Base-by-base conservation (phyloP, 2,113 vertebrate genomes). In the Ranitomeya variabilis region DNA sequence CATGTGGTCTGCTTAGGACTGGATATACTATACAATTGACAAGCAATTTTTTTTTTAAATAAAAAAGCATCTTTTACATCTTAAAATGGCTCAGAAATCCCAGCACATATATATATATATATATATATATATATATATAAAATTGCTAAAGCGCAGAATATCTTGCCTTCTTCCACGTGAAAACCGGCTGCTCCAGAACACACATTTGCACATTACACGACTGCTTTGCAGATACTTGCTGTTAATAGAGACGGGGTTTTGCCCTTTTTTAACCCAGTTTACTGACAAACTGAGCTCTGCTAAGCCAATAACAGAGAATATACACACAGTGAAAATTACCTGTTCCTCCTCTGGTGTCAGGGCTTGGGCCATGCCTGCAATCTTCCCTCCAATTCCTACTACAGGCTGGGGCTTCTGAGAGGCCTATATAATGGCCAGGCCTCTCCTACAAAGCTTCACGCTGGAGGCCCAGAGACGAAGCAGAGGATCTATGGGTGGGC, bases 291-390 rank as follows among this genome's bases (percentile, higher is more conserved):
- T n/a, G 0, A 21, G 52, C 52, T 15, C 52, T 2, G 54, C 51
- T 23, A 31, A 18, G 4, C 31, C 23, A 10, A 60, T 3, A 81
- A 19, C 19, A 23, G 14, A 59, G 23, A 60, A 7, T 60, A 26
- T 60, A n/a, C 3, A 59, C 23, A 55, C 78, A 60, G 12, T 2
- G 5, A 7, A 76, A 45, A 67, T 89, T 93, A 95, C 95, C 95
- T 94, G 95, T 92, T 95, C 95, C 91, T 95, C 95, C 90, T 95
- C 95, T 31, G 92, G 92, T 91, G 93, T 95, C 91, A 95, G 93
- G 90, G 94, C 93, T 67, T 93, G 93, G 89, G 94, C 94, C 94
- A 95, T 94, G 91, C 90, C 90, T 89, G 83, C 86, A 90, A 69
- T 86, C 85, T 90, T 90, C 91, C 91, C 62, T 89, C 85, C 83